Evolutionary conservation across 2,113 vertebrate species (phyloP).

Genomic region (Marcusenius ussheri): DNA sequence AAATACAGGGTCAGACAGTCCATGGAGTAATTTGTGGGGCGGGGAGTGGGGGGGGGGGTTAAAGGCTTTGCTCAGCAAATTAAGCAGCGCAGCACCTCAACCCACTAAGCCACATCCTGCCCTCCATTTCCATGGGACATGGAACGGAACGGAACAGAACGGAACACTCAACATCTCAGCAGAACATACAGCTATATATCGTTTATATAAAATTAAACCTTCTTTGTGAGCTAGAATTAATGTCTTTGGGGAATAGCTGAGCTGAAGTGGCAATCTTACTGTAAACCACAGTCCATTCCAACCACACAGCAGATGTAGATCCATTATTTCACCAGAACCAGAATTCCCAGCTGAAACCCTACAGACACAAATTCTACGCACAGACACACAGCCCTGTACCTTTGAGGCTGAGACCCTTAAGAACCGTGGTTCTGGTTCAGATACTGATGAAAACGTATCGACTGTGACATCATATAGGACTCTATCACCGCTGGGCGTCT

Average conservation of each 20-base stretch:
- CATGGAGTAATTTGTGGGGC: background rate
- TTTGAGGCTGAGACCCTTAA: background rate
- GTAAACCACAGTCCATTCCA: background rate
- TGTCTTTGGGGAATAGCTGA: background rate
- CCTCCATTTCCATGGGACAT: background rate
- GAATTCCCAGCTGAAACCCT: background rate
- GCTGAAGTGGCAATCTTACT: background rate
- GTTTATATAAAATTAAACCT: background rate
- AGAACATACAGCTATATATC: background rate
- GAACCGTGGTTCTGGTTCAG: background rate
- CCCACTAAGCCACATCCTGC: background rate
- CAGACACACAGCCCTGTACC: background rate
- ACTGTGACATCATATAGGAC: background rate
- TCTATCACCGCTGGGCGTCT: background rate
- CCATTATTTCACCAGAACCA: background rate
- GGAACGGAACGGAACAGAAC: no score
- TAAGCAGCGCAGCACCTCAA: background rate
- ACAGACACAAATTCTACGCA: background rate
- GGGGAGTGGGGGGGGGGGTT: background rate
- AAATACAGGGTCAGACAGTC: background rate
- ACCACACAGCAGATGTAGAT: background rate
- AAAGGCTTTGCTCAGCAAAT: background rate
- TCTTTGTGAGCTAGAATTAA: background rate
- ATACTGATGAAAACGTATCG: background rate
- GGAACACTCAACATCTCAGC: background rate